A percentile compares a stretch with the other conserved stretches of the same genome.
Evolutionary conservation across 2,113 vertebrate genomes (phyloP).

Genomic region (Macquaria australasica): DNA sequence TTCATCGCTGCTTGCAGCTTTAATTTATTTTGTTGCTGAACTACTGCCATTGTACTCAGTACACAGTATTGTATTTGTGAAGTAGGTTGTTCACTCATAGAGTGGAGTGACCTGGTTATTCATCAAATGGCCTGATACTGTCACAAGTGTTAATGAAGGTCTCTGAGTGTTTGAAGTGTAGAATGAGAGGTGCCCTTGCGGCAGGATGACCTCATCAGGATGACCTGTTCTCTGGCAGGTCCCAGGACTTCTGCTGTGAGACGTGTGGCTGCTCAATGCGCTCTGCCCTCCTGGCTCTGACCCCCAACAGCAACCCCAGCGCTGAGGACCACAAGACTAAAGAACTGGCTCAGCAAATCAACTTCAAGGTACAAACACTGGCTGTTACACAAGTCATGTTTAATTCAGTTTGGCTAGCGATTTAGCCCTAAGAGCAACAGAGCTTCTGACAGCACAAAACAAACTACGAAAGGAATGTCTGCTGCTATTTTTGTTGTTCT

Average conservation of each 20-base stretch:
- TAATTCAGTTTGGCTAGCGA: conserved; percentile 7
- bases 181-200: background rate
- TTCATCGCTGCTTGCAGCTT: too few relatives aligned
- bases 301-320: conserved; percentile 88
- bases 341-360: conserved; percentile 95
- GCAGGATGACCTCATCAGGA: background rate
- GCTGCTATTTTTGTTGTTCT: background rate
- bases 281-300: conserved; percentile 88
- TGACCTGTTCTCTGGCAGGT: conserved; percentile 81
- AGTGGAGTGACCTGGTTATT: background rate
- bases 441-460: background rate
- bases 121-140: background rate
- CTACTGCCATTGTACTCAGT: background rate
- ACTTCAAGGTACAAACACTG: conserved; percentile 90
- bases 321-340: conserved; percentile 90
- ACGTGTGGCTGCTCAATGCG: conserved; percentile 91
- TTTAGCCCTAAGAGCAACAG: background rate
- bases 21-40: background rate
- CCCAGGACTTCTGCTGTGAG: conserved; percentile 97
- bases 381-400: background rate
- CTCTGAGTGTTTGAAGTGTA: background rate
- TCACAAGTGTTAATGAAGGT: background rate
- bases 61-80: background rate
- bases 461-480: background rate
- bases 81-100: background rate